Percentiles rank a stretch among this genome's conserved stretches.
Evolutionary conservation across 2,888 invertebrate species (phyloP).

Genomic region (Lamellibrachia columna): DNA sequence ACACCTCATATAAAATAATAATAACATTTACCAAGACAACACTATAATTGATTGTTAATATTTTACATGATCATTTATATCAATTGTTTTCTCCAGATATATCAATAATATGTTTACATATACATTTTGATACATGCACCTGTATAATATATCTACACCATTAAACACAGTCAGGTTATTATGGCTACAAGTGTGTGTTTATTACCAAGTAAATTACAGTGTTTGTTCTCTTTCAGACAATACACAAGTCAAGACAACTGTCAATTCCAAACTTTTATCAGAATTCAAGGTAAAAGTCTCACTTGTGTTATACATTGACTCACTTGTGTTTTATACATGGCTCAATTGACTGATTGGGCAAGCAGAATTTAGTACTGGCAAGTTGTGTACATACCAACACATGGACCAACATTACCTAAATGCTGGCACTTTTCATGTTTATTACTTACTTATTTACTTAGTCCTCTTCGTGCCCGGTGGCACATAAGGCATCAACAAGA

Average conservation of each 20-base stretch:
- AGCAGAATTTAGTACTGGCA: too few species aligned
- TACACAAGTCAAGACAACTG: slow-evolving; percentile 56
- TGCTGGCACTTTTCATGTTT: background rate
- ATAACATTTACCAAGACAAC: background rate
- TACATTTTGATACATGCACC: background rate
- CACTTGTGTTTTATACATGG: background rate
- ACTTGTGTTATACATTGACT: background rate
- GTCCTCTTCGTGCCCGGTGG: too few species aligned
- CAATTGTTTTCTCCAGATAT: too few species aligned
- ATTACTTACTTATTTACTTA: background rate
- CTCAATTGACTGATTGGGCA: slow-evolving; percentile 16
- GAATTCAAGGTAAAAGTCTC: slow-evolving; percentile 77
- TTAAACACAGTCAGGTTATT: background rate
- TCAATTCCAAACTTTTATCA: slow-evolving; percentile 57
- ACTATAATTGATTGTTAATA: background rate
- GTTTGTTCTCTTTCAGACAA: slow-evolving; percentile 36
- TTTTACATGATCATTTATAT: background rate
- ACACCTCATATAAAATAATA: background rate
- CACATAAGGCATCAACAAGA: too few species aligned
- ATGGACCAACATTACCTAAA: too few species aligned
- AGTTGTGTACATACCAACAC: too few species aligned
- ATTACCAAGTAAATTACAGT: background rate
- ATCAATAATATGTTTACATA: background rate
- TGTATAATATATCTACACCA: background rate
- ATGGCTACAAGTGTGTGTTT: background rate